Percentiles rank a stretch among this genome's conserved stretches.
Conservation (phyloP, 2,797 vertebrate species). For the Avahi laniger region DNA sequence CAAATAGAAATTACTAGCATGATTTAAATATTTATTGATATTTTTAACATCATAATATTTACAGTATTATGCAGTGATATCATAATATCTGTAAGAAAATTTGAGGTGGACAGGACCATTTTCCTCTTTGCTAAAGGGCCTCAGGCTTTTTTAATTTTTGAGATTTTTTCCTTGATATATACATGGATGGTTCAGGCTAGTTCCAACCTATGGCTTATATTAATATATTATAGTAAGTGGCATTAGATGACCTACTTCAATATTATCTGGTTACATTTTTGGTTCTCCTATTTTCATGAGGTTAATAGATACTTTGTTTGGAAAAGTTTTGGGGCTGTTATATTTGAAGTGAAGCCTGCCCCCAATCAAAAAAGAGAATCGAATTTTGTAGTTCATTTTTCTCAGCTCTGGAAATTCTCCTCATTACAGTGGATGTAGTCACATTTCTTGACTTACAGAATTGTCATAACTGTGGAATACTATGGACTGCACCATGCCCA, state of each 20-base stretch:
- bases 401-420: not conserved
- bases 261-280: not conserved
- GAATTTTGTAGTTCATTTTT: not conserved
- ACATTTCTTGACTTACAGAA: not conserved
- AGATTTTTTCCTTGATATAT: not conserved
- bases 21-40: not conserved
- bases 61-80: not conserved
- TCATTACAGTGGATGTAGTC: not conserved
- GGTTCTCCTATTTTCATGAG: not conserved
- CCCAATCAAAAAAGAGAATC: not conserved
- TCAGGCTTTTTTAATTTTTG: not conserved
- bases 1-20: not conserved
- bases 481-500: not conserved
- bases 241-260: not conserved
- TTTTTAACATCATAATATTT: not conserved
- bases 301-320: not conserved
- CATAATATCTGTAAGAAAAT: not conserved
- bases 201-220: not conserved
- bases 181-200: not conserved
- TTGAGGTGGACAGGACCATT: not conserved
- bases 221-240: not conserved
- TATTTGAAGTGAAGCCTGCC: not conserved
- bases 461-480: not conserved
- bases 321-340: not conserved
- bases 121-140: not conserved